Evolutionary conservation across 2,113 vertebrate genomes (phyloP).

Genomic region (Syngnathus scovelli): DNA sequence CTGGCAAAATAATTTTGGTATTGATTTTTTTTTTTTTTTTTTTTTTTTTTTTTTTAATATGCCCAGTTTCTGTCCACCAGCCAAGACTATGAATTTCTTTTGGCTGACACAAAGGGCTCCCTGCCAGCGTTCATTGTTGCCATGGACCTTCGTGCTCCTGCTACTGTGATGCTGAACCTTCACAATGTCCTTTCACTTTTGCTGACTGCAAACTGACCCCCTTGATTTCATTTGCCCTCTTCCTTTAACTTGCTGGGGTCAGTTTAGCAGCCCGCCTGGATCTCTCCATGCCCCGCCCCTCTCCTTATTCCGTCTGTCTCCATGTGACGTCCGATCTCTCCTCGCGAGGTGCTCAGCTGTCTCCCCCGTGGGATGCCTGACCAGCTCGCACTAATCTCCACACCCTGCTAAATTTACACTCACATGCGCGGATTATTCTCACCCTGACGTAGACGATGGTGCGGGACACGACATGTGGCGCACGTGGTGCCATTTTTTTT

Average conservation of each 20-base stretch:
- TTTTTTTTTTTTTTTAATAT: neutral
- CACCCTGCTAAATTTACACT: conserved; percentile 48
- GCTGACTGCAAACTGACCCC: conserved; percentile 42
- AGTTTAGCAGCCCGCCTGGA: conserved; percentile 15
- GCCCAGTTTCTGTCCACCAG: neutral
- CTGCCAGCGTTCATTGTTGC: neutral
- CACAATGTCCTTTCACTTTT: conserved; percentile 42
- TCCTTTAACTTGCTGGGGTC: conserved; percentile 39
- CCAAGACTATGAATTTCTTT: neutral
- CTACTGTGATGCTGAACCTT: conserved; percentile 9
- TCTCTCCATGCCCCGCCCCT: neutral
- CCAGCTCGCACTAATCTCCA: conserved; percentile 56
- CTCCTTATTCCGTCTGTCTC: conserved; percentile 44
- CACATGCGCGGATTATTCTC: conserved; percentile 35
- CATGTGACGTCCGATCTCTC: conserved; percentile 59
- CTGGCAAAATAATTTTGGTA: neutral
- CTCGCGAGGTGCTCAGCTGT: conserved; percentile 51
- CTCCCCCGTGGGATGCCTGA: conserved; percentile 34
- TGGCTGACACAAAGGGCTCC: conserved; percentile 3
- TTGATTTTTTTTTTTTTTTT: neutral
- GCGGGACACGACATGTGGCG: conserved; percentile 6
- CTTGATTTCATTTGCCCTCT: conserved; percentile 46
- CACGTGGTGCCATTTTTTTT: neutral
- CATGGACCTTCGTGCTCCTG: conserved; percentile 9
- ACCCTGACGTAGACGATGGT: conserved; percentile 19